Conservation (phyloP, 2,113 vertebrate genomes). For the Sturnira hondurensis region DNA sequence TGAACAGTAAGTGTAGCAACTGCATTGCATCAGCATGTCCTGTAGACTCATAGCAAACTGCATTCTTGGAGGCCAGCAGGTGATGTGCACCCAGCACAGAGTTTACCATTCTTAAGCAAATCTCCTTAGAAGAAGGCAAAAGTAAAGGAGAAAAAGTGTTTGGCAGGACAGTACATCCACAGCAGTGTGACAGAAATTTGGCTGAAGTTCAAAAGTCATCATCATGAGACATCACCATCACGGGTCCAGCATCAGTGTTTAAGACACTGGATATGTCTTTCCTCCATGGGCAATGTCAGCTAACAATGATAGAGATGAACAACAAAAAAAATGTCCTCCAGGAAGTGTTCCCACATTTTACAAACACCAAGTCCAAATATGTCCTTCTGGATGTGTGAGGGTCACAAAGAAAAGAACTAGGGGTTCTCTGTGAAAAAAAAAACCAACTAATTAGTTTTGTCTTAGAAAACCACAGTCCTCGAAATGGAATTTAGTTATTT, state of each 20-base stretch:
- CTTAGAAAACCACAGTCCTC: neutral
- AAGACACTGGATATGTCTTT: neutral
- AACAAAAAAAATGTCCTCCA: neutral
- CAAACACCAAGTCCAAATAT: no score
- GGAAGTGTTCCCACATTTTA: no score
- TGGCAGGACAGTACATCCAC: rapidly evolving
- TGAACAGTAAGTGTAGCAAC: neutral
- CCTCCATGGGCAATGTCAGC: rapidly evolving
- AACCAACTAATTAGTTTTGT: neutral
- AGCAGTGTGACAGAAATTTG: rapidly evolving
- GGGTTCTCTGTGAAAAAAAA: neutral
- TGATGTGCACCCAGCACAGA: rapidly evolving
- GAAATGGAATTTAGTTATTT: neutral
- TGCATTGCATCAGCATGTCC: neutral
- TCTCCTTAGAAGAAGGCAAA: neutral
- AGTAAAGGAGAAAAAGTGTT: neutral
- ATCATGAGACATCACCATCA: neutral
- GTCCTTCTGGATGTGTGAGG: neutral
- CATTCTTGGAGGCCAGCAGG: no score
- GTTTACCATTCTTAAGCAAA: neutral
- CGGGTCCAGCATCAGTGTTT: neutral
- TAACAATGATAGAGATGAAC: rapidly evolving
- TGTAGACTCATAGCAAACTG: neutral
- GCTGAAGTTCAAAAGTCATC: neutral
- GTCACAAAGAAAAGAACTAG: neutral